Conservation (phyloP, 2,888 invertebrate species). For the Clitarchus hookeri region DNA sequence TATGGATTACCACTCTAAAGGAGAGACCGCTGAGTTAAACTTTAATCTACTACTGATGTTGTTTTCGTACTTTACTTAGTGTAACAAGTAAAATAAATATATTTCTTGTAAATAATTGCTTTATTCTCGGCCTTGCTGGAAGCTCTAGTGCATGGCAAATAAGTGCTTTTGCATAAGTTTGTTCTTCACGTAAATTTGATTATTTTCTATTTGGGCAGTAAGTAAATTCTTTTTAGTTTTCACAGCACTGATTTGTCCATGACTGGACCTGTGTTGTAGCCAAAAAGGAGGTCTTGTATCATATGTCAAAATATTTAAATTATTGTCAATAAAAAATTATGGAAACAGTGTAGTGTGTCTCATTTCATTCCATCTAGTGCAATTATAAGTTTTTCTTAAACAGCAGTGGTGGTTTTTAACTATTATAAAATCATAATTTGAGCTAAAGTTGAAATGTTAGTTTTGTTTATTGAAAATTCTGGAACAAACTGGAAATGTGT, state of each 20-base stretch:
- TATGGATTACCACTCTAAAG: not conserved
- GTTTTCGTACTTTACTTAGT: not conserved
- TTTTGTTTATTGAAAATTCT: no score
- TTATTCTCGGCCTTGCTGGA: slow-evolving; percentile 10
- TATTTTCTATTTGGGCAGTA: not conserved
- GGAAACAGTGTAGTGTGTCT: not conserved
- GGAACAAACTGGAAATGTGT: no score
- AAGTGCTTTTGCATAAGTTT: not conserved
- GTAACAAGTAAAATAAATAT: slow-evolving; percentile 1
- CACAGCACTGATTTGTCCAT: not conserved
- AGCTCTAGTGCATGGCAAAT: slow-evolving; percentile 2
- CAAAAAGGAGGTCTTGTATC: slow-evolving; percentile 16
- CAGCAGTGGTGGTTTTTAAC: no score
- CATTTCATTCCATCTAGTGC: not conserved
- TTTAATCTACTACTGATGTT: slow-evolving; percentile 6
- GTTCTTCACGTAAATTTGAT: not conserved
- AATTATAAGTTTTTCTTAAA: no score
- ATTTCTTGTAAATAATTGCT: slow-evolving; percentile 2
- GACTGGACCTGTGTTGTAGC: not conserved
- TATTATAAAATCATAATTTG: no score
- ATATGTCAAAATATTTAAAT: slow-evolving; percentile 34
- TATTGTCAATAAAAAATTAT: slow-evolving; percentile 38
- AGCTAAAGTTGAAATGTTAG: no score
- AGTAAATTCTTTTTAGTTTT: not conserved
- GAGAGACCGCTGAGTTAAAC: not conserved